phyloP scores from a whole-genome alignment of 1,140 invertebrate species.

The Berghia stephanieae region DNA sequence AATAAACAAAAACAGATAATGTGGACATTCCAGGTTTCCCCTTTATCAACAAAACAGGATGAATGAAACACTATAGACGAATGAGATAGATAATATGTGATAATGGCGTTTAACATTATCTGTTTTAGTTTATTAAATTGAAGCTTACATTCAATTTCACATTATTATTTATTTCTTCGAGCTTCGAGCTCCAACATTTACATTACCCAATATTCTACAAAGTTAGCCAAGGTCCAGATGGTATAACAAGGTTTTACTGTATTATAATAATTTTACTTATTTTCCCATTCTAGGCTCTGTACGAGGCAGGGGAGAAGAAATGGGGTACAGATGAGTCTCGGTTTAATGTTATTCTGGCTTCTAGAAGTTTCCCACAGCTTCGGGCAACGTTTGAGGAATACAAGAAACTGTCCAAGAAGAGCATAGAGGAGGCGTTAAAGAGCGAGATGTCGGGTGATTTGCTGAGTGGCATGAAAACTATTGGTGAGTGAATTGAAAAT shows the following conservation, averaged over 20 bases:
- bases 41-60: too few species aligned
- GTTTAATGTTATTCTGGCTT: constrained; percentile 64
- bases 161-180: too few species aligned
- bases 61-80: too few species aligned
- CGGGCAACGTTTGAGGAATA: constrained; percentile 66
- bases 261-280: not conserved
- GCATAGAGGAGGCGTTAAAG: constrained; percentile 64
- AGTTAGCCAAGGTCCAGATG: too few species aligned
- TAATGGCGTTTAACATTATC: too few species aligned
- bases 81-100: too few species aligned
- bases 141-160: too few species aligned
- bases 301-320: constrained; percentile 68
- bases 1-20: too few species aligned
- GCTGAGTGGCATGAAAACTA: constrained; percentile 60
- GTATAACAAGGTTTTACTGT: not conserved
- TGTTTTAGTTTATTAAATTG: too few species aligned
- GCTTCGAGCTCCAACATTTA: too few species aligned
- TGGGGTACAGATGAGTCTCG: constrained; percentile 70
- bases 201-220: too few species aligned
- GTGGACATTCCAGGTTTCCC: too few species aligned
- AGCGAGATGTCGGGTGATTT: constrained; percentile 67
- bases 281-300: constrained; percentile 54
- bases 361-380: constrained; percentile 64
- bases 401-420: constrained; percentile 61
- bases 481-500: constrained; percentile 55